These are phyloP conservation scores for Ceratosolen fusciceps DNA, from an alignment of 1,140 invertebrate species.

Conservation along the genomic window DNA sequence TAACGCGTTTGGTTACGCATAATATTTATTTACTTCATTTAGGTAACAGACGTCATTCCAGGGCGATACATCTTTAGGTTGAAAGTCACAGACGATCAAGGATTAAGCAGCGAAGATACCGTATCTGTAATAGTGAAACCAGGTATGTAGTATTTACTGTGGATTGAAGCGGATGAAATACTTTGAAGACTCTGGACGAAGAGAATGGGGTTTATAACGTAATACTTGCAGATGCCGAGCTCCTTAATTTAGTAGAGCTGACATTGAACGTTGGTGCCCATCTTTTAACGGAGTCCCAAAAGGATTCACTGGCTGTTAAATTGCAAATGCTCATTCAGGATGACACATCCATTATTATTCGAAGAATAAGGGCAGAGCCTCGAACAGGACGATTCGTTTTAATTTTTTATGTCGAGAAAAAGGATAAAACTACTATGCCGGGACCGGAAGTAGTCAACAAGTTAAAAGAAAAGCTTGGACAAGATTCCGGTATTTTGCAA, in stretches of 20 bases:
- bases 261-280: conserved; percentile 82
- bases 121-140: conserved; percentile 89
- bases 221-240: conserved; percentile 75
- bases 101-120: conserved; percentile 83
- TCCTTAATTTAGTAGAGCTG: conserved; percentile 85
- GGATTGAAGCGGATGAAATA: too few species aligned
- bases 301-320: conserved; percentile 82
- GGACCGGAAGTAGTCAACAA: conserved; percentile 75
- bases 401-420: conserved; percentile 75
- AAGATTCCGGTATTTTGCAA: conserved; percentile 81
- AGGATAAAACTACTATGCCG: conserved; percentile 68
- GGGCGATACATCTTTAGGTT: conserved; percentile 91
- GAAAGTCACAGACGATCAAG: conserved; percentile 91
- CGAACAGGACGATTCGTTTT: conserved; percentile 74
- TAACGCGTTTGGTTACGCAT: too few species aligned
- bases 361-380: conserved; percentile 75
- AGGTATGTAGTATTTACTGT: conserved; percentile 64
- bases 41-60: conserved; percentile 87
- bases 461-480: conserved; percentile 78
- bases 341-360: conserved; percentile 76
- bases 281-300: conserved; percentile 81
- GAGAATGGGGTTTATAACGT: conserved; percentile 14
- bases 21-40: conserved; percentile 39
- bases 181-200: conserved; percentile 20
- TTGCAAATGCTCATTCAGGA: conserved; percentile 83